A percentile compares a stretch with the other conserved stretches of the same genome.
These are phyloP conservation scores for Schizaphis graminum DNA, from an alignment of 2,888 invertebrate species.

Conservation along the genomic window DNA sequence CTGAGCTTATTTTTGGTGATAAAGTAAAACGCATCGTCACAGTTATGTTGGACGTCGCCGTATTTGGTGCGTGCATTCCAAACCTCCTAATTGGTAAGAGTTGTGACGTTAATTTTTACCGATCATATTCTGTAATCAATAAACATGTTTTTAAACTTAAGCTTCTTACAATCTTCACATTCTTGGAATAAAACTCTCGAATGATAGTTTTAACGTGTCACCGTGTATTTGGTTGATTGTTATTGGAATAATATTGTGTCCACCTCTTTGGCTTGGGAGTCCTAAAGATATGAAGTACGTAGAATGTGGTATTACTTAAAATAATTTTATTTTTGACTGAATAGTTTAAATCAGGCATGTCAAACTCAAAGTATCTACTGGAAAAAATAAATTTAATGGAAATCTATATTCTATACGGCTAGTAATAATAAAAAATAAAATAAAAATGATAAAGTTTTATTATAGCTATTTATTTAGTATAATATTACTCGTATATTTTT, in stretches of 20 bases:
- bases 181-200: conserved; percentile 81
- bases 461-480: not conserved
- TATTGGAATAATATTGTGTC: conserved; percentile 81
- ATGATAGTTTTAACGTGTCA: conserved; percentile 77
- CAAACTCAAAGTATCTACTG: too few species aligned
- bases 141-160: conserved; percentile 70
- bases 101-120: not conserved
- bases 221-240: conserved; percentile 89
- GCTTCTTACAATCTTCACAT: conserved; percentile 85
- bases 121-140: not conserved
- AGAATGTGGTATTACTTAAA: not conserved
- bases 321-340: not conserved
- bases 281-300: conserved; percentile 92
- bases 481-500: not conserved
- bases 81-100: conserved; percentile 82
- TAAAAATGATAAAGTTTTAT: not conserved
- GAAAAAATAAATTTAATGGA: too few species aligned
- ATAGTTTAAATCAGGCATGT: not conserved
- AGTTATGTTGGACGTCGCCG: conserved; percentile 80
- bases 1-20: conserved; percentile 82
- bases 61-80: conserved; percentile 84
- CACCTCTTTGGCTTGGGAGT: conserved; percentile 89
- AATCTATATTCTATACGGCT: too few species aligned
- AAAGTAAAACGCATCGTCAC: conserved; percentile 77
- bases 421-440: too few species aligned